phyloP scores from a whole-genome alignment of 2,888 invertebrate genomes.

The Metallyticus violacea region DNA sequence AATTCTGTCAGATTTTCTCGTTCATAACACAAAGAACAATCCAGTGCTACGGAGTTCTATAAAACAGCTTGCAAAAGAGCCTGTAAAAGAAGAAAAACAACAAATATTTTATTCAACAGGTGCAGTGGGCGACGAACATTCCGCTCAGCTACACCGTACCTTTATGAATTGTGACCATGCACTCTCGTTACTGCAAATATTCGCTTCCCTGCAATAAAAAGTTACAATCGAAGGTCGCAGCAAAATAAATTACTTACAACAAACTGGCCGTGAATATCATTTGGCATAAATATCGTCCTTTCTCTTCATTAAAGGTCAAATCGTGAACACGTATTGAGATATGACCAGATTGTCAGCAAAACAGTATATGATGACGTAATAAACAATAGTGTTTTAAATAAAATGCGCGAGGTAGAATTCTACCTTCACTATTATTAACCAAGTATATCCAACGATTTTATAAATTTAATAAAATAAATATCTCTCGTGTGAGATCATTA shows the following conservation, averaged over 20 bases:
- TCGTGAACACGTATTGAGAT: background rate
- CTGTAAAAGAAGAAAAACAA: too few species aligned
- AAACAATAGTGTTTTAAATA: background rate
- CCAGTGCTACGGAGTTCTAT: too few species aligned
- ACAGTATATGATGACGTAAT: too few species aligned
- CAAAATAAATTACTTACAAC: background rate
- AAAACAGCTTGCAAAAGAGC: too few species aligned
- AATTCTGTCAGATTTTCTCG: too few species aligned
- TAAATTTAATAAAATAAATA: too few species aligned
- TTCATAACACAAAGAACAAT: too few species aligned
- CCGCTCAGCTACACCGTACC: too few species aligned
- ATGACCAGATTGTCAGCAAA: background rate
- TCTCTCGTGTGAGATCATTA: too few species aligned
- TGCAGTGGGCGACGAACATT: too few species aligned
- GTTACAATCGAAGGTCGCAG: background rate
- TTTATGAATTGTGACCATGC: background rate
- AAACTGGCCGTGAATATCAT: background rate
- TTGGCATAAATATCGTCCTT: background rate
- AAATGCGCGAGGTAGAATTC: background rate
- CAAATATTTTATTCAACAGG: too few species aligned
- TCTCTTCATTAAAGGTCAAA: background rate
- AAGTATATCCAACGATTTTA: too few species aligned
- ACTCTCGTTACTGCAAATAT: background rate
- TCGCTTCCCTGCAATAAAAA: background rate
- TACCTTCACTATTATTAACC: background rate